Conservation (phyloP, 2,888 invertebrate genomes). For the Xanthia togata region DNA sequence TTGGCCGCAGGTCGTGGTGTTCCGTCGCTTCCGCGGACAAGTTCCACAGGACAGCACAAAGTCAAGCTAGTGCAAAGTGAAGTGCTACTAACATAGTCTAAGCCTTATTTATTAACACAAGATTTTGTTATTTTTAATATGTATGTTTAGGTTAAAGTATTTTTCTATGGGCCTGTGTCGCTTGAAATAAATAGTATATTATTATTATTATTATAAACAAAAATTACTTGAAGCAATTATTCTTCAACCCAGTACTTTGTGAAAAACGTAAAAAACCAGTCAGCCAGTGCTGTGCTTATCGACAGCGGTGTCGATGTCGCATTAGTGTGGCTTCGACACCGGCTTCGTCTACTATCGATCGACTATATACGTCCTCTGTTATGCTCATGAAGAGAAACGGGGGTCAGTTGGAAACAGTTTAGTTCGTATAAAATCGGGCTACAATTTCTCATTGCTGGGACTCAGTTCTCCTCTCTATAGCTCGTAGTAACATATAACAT, state of each 20-base stretch:
- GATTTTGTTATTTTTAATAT: too few relatives aligned
- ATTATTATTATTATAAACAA: too few relatives aligned
- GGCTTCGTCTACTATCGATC: constrained; percentile 86
- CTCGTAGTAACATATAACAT: too few relatives aligned
- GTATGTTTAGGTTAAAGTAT: too few relatives aligned
- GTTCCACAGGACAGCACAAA: too few relatives aligned
- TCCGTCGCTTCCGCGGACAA: too few relatives aligned
- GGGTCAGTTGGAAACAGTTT: neutral
- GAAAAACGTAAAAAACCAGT: constrained; percentile 48
- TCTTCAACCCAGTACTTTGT: constrained; percentile 16
- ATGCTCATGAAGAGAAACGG: constrained; percentile 10
- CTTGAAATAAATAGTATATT: too few relatives aligned
- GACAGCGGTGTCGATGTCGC: constrained; percentile 65
- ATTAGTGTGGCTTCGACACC: constrained; percentile 66
- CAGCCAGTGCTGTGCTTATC: constrained; percentile 31
- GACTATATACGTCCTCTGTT: constrained; percentile 42
- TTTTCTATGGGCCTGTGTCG: too few relatives aligned
- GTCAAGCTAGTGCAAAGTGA: too few relatives aligned
- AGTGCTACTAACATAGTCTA: too few relatives aligned
- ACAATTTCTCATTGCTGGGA: neutral
- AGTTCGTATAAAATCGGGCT: neutral
- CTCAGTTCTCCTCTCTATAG: neutral
- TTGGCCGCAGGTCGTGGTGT: too few relatives aligned
- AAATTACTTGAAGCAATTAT: neutral
- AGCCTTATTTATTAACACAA: too few relatives aligned